These are phyloP conservation scores for Cylloceria caligata DNA, from an alignment of 2,888 invertebrate species.

Conservation along the genomic window DNA sequence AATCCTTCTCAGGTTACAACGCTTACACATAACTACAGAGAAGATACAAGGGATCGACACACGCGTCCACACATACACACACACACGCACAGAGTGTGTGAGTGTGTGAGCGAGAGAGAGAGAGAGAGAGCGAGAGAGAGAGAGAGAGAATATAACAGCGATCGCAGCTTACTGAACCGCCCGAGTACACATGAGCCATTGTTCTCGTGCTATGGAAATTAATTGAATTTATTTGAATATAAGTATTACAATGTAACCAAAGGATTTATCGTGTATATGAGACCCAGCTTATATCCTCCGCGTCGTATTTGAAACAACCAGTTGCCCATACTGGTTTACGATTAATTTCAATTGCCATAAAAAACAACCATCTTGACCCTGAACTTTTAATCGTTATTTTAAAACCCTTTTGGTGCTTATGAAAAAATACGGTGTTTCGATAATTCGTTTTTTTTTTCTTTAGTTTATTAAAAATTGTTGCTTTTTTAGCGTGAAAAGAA, in stretches of 20 bases:
- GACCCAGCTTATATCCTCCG: conserved; percentile 12
- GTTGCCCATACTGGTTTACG: conserved; percentile 10
- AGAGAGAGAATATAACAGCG: conserved; percentile 48
- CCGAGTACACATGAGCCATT: conserved; percentile 75
- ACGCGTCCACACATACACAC: conserved; percentile 12
- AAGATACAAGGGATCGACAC: conserved; percentile 26
- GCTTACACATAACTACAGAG: conserved; percentile 41
- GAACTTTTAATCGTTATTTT: conserved; percentile 6
- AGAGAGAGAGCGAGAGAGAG: too few species aligned
- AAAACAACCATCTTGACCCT: conserved; percentile 22
- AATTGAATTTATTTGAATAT: conserved; percentile 84
- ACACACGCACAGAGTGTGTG: conserved; percentile 24
- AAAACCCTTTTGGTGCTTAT: background rate
- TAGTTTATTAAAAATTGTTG: background rate
- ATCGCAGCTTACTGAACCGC: conserved; percentile 48
- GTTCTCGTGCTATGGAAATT: conserved; percentile 84
- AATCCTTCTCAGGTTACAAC: conserved; percentile 64
- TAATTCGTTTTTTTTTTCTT: background rate
- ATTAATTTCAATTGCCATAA: conserved; percentile 12
- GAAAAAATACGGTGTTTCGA: background rate
- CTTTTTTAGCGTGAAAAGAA: background rate
- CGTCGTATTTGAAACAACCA: conserved; percentile 20
- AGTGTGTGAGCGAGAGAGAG: too few species aligned
- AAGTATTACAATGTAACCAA: conserved; percentile 63
- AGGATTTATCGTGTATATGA: conserved; percentile 50